These are phyloP conservation scores for Xylocampa areola DNA, from an alignment of 2,888 invertebrate species.

Conservation along the genomic window DNA sequence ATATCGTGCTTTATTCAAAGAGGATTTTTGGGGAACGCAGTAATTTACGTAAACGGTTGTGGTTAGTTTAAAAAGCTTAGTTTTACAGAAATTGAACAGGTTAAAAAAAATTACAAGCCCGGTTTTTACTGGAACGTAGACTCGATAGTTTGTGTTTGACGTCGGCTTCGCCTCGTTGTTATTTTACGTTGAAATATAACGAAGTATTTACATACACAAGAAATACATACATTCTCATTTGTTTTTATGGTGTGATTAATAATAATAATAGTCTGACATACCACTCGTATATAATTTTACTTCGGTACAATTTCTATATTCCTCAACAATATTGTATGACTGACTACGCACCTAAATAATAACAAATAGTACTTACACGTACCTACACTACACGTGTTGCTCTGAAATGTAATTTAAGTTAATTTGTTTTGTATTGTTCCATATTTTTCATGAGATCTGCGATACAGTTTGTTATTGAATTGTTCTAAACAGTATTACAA, in stretches of 20 bases:
- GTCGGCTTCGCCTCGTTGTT: constrained; percentile 1
- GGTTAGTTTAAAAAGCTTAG: constrained; percentile 22
- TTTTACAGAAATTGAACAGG: constrained; percentile 12
- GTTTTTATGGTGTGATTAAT: not conserved
- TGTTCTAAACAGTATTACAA: too few species aligned
- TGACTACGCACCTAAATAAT: constrained; percentile 6
- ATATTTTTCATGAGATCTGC: not conserved
- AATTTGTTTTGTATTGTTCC: constrained; percentile 28
- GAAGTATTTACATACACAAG: too few species aligned
- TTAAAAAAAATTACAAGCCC: constrained; percentile 16
- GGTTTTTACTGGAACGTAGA: constrained; percentile 8
- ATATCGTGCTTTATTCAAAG: constrained; percentile 68
- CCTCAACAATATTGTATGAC: constrained; percentile 13
- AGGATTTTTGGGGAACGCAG: constrained; percentile 47
- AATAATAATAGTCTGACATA: not conserved
- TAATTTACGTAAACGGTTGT: constrained; percentile 27
- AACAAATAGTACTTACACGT: constrained; percentile 15
- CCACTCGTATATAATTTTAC: not conserved
- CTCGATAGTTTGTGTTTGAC: too few species aligned
- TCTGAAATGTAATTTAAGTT: constrained; percentile 27
- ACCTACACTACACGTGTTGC: constrained; percentile 27
- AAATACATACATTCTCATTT: too few species aligned
- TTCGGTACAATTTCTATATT: constrained; percentile 21
- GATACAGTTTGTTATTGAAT: too few species aligned
- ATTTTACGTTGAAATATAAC: constrained; percentile 10